phyloP scores from a whole-genome alignment of 2,888 invertebrate genomes.

The Megalurothrips usitatus region DNA sequence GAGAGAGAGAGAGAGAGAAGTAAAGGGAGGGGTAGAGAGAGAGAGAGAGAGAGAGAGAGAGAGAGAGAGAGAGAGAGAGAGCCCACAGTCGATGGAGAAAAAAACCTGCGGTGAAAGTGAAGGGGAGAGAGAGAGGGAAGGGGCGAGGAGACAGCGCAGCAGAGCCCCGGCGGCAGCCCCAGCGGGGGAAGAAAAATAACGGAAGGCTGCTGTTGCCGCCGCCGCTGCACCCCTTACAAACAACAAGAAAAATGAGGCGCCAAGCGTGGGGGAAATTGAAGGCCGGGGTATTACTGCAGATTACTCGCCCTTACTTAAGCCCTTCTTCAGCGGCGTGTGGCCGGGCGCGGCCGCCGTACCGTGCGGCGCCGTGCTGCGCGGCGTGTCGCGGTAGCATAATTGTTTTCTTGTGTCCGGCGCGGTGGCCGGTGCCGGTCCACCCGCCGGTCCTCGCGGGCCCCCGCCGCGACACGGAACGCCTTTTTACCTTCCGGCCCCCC shows the following conservation, averaged over 20 bases:
- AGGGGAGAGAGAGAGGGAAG: background rate
- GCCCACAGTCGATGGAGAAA: background rate
- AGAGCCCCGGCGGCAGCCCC: background rate
- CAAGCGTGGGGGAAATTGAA: slow-evolving; percentile 11
- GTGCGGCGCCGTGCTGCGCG: too few species aligned
- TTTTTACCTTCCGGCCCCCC: too few species aligned
- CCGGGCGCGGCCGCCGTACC: too few species aligned
- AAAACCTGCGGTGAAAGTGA: background rate
- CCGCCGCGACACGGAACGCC: too few species aligned
- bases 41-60: background rate
- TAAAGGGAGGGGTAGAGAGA: background rate
- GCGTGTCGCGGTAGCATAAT: too few species aligned
- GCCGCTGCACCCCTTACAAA: background rate
- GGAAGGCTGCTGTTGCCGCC: background rate
- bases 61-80: background rate
- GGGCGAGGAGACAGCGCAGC: background rate
- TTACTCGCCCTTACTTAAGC: background rate
- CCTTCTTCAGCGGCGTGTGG: background rate
- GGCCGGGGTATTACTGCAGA: slow-evolving; percentile 12
- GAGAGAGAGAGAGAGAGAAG: background rate
- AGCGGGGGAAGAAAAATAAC: slow-evolving; percentile 3
- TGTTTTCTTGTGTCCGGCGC: too few species aligned
- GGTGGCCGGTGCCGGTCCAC: too few species aligned
- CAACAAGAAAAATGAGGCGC: slow-evolving; percentile 9
- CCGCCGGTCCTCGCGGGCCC: too few species aligned